Conservation (phyloP, 2,113 vertebrate genomes). For the Sylvia atricapilla region DNA sequence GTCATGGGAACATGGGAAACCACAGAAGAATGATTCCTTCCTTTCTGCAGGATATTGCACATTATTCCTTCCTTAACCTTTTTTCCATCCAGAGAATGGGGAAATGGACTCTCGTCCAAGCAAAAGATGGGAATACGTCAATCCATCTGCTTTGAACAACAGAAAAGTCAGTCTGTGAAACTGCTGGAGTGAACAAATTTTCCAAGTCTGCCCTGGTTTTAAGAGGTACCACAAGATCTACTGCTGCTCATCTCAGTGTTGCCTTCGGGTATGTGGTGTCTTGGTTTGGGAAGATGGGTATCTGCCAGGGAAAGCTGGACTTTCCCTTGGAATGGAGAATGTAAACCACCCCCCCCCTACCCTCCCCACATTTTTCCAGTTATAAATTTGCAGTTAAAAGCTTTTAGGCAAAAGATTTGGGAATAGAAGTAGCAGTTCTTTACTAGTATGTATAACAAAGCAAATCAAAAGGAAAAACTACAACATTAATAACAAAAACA, state of each 20-base stretch:
- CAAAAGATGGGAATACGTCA: neutral
- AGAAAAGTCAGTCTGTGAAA: neutral
- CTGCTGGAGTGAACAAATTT: neutral
- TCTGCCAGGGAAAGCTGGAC: no score
- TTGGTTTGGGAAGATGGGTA: no score
- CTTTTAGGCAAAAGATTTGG: no score
- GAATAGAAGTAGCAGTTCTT: no score
- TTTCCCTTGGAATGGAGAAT: no score
- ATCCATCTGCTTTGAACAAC: neutral
- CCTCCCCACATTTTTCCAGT: no score
- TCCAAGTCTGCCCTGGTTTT: neutral
- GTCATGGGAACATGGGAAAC: neutral
- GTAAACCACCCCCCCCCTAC: no score
- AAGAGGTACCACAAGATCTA: neutral
- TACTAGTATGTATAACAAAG: no score
- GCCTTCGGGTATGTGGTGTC: neutral
- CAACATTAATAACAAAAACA: no score
- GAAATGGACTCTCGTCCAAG: neutral
- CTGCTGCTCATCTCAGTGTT: neutral
- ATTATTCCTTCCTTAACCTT: neutral
- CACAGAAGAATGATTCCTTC: neutral
- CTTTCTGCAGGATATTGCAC: neutral
- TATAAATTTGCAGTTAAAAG: no score
- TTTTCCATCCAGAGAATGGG: neutral
- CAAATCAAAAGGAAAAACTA: no score